Conservation (phyloP, 1,140 invertebrate genomes). For the Mya arenaria region DNA sequence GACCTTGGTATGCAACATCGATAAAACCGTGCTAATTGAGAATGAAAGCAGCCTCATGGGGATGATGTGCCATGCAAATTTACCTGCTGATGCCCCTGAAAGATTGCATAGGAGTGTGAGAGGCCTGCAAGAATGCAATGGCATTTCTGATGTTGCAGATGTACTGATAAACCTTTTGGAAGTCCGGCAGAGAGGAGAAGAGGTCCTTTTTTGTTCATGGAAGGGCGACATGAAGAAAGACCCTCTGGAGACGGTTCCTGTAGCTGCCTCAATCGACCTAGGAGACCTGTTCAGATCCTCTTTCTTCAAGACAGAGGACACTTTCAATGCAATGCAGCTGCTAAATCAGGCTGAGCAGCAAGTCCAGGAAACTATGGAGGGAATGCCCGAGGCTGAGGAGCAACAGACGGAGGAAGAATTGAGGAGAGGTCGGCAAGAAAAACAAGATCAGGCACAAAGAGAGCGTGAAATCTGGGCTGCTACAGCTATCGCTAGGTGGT, state of each 20-base stretch:
- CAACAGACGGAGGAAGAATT: slow-evolving; percentile 59
- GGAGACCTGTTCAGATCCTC: not conserved
- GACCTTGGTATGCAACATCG: slow-evolving; percentile 65
- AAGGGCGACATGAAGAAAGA: slow-evolving; percentile 14
- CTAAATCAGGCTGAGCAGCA: not conserved
- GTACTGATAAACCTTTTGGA: slow-evolving; percentile 47
- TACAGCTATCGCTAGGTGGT: slow-evolving; percentile 28
- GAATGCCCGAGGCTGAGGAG: slow-evolving; percentile 36
- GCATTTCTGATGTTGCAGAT: slow-evolving; percentile 53
- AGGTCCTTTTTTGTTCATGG: slow-evolving; percentile 57
- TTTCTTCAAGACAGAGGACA: not conserved
- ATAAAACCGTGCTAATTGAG: slow-evolving; percentile 41
- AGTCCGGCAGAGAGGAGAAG: slow-evolving; percentile 52
- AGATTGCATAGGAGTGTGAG: slow-evolving; percentile 35
- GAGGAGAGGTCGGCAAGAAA: slow-evolving; percentile 36
- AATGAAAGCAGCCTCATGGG: slow-evolving; percentile 56
- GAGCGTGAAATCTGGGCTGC: slow-evolving; percentile 44
- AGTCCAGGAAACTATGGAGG: not conserved
- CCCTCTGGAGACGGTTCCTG: too few species aligned
- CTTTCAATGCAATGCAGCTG: not conserved
- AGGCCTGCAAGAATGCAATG: slow-evolving; percentile 43
- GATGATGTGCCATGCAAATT: slow-evolving; percentile 47
- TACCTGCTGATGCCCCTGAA: slow-evolving; percentile 32
- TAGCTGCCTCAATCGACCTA: too few species aligned
- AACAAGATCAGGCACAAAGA: slow-evolving; percentile 40